phyloP scores from a whole-genome alignment of 2,113 vertebrate genomes.

The Monarcha castaneiventris region DNA sequence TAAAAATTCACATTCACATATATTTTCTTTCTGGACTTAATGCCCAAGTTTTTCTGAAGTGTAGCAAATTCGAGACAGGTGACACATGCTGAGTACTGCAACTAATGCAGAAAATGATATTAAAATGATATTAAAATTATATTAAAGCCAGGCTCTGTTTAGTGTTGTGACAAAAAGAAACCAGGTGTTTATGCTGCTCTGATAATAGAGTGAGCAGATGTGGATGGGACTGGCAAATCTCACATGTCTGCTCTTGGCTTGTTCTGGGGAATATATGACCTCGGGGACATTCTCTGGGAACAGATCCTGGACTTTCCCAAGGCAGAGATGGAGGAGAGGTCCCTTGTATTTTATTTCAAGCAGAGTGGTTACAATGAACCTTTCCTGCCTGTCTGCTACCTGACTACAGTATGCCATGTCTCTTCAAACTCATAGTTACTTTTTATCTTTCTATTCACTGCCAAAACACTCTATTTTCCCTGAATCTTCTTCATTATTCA shows the following conservation, averaged over 20 bases:
- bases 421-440: not conserved
- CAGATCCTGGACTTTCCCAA: not conserved
- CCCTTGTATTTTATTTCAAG: not conserved
- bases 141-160: not conserved
- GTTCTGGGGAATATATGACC: not conserved
- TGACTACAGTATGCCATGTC: not conserved
- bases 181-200: not conserved
- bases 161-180: not conserved
- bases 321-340: not conserved
- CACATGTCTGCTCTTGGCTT: not conserved
- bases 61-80: not conserved
- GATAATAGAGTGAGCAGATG: not conserved
- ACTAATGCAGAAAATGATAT: not conserved
- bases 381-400: not conserved
- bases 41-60: not conserved
- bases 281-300: not conserved
- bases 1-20: not conserved
- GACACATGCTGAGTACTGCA: not conserved
- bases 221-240: not conserved
- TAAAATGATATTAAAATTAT: too few species aligned
- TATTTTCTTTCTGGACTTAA: not conserved
- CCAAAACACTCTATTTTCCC: not conserved
- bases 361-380: not conserved
- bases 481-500: not conserved
- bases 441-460: not conserved